Conservation (phyloP, 2,113 vertebrate genomes). For the Steatornis caripensis region DNA sequence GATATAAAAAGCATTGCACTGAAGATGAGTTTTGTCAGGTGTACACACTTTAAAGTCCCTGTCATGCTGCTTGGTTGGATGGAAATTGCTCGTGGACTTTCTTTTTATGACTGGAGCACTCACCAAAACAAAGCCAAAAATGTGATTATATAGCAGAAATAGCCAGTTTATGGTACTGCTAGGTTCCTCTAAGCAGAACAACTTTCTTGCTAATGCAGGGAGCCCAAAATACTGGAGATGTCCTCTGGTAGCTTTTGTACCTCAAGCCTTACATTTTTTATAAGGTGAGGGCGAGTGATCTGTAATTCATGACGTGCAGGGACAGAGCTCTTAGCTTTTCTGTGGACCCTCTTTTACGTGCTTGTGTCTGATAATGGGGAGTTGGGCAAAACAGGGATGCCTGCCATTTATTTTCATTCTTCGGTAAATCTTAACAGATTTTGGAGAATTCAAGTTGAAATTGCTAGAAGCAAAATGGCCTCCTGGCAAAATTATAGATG, state of each 20-base stretch:
- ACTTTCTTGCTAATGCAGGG: neutral
- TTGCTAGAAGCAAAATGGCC: neutral
- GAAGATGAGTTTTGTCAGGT: neutral
- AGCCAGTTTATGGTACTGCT: neutral
- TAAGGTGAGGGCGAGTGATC: rapidly evolving
- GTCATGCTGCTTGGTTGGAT: neutral
- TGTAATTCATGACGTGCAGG: neutral
- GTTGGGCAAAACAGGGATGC: neutral
- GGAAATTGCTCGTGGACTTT: neutral
- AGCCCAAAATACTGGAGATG: neutral
- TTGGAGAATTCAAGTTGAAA: neutral
- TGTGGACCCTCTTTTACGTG: neutral
- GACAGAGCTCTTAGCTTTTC: neutral
- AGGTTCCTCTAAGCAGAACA: neutral
- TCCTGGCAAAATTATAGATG: neutral
- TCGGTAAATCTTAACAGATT: neutral
- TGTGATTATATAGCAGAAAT: neutral
- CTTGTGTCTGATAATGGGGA: neutral
- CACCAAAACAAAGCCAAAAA: neutral
- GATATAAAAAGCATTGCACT: neutral
- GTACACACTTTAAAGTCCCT: neutral
- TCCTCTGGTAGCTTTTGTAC: neutral
- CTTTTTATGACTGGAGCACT: neutral
- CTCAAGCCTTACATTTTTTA: neutral
- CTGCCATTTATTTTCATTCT: neutral